Evolutionary conservation across 2,797 vertebrate genomes (phyloP).

Genomic region (Poeciliopsis turneri): DNA sequence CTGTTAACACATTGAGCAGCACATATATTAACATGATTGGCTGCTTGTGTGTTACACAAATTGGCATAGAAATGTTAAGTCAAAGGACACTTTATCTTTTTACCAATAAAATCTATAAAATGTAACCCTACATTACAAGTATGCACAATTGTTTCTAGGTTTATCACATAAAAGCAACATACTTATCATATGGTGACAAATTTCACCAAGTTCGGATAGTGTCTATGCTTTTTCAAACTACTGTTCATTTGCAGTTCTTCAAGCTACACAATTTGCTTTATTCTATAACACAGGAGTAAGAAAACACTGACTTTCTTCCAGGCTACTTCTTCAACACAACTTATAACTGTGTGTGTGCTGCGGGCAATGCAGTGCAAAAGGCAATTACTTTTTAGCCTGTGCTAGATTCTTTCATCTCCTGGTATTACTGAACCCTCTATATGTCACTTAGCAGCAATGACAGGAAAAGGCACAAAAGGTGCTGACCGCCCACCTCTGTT

Average conservation of each 20-base stretch:
- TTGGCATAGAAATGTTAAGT: not conserved
- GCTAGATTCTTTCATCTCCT: conserved; percentile 23
- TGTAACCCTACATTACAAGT: not conserved
- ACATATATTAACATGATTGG: no score
- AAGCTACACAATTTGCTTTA: not conserved
- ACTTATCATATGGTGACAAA: not conserved
- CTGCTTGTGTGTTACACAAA: not conserved
- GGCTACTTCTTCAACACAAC: not conserved
- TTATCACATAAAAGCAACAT: not conserved
- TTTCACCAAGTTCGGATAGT: not conserved
- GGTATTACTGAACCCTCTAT: conserved; percentile 8
- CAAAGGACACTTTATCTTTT: not conserved
- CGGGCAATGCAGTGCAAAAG: conserved; percentile 9
- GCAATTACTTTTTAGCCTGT: conserved; percentile 21
- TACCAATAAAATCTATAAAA: not conserved
- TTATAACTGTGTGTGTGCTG: not conserved
- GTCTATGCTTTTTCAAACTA: not conserved
- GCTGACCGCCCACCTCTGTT: conserved; percentile 41
- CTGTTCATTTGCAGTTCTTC: not conserved
- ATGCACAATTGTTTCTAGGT: not conserved
- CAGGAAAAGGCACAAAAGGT: conserved; percentile 37
- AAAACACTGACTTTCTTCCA: conserved; percentile 1
- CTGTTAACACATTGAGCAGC: no score
- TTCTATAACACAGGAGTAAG: not conserved
- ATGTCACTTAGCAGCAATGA: conserved; percentile 10